A percentile compares a stretch with the other conserved stretches of the same genome.
Evolutionary conservation across 1,140 invertebrate species (phyloP).

Genomic region (Nilaparvata lugens): DNA sequence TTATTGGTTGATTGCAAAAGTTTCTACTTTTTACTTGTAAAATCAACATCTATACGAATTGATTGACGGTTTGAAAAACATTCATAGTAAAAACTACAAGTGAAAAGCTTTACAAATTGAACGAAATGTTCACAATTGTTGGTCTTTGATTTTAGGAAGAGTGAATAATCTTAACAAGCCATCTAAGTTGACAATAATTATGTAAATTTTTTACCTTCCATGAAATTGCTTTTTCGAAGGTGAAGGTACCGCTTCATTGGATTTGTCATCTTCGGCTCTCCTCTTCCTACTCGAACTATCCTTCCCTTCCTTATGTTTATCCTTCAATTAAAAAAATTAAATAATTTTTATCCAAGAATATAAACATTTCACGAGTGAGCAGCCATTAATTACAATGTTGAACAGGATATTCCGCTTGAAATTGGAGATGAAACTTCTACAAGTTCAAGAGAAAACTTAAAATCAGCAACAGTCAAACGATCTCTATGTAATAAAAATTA

Average conservation of each 20-base stretch:
- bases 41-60: too few species aligned
- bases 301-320: not conserved
- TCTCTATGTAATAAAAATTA: too few species aligned
- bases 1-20: too few species aligned
- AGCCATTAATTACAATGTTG: not conserved
- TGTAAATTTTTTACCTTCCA: too few species aligned
- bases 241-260: not conserved
- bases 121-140: too few species aligned
- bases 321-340: not conserved
- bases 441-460: not conserved
- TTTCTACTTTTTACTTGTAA: too few species aligned
- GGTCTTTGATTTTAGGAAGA: too few species aligned
- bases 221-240: constrained; percentile 27
- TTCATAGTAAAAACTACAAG: too few species aligned
- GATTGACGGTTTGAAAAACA: too few species aligned
- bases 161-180: too few species aligned
- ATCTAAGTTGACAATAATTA: too few species aligned
- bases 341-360: not conserved
- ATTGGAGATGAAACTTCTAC: not conserved
- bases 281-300: not conserved
- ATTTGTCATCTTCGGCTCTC: not conserved
- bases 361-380: not conserved
- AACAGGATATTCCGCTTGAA: not conserved
- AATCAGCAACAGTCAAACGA: not conserved
- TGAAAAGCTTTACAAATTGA: too few species aligned